These are phyloP conservation scores for Drosophila percnosoma DNA, from an alignment of 2,888 invertebrate species.

Conservation along the genomic window DNA sequence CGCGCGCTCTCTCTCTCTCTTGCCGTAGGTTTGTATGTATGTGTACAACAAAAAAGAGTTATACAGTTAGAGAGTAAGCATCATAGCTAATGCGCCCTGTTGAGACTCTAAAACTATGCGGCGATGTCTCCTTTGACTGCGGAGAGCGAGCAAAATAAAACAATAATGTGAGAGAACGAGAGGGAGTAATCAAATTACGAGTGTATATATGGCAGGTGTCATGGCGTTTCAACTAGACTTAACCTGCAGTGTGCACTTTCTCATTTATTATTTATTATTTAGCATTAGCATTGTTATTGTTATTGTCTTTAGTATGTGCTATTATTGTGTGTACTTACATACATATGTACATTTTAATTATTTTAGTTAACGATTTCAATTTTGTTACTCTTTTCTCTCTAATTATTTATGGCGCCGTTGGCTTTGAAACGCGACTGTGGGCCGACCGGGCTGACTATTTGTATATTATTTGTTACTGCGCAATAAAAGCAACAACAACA, in stretches of 20 bases:
- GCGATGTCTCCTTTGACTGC: not conserved
- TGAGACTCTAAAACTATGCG: constrained; percentile 21
- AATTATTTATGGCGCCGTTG: constrained; percentile 63
- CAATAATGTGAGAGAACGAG: constrained; percentile 4
- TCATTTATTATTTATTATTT: constrained; percentile 31
- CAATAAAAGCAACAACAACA: constrained; percentile 67
- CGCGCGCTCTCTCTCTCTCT: not conserved
- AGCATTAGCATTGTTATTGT: constrained; percentile 11
- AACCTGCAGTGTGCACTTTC: constrained; percentile 22
- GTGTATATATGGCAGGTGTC: constrained; percentile 36
- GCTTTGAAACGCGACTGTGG: constrained; percentile 28
- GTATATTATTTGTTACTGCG: constrained; percentile 68
- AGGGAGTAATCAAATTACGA: constrained; percentile 8
- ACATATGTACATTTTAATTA: constrained; percentile 52
- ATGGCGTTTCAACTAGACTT: constrained; percentile 23
- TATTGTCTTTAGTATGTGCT: constrained; percentile 29
- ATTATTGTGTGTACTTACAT: constrained; percentile 10
- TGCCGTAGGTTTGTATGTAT: not conserved
- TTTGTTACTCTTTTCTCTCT: constrained; percentile 16
- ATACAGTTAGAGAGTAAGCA: constrained; percentile 35
- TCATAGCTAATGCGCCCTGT: constrained; percentile 5
- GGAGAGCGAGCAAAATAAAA: constrained; percentile 23
- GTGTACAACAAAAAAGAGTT: constrained; percentile 21
- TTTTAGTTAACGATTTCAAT: constrained; percentile 46
- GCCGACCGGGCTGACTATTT: constrained; percentile 30